phyloP scores from a whole-genome alignment of 2,113 vertebrate genomes.

The Lipophrys pholis region DNA sequence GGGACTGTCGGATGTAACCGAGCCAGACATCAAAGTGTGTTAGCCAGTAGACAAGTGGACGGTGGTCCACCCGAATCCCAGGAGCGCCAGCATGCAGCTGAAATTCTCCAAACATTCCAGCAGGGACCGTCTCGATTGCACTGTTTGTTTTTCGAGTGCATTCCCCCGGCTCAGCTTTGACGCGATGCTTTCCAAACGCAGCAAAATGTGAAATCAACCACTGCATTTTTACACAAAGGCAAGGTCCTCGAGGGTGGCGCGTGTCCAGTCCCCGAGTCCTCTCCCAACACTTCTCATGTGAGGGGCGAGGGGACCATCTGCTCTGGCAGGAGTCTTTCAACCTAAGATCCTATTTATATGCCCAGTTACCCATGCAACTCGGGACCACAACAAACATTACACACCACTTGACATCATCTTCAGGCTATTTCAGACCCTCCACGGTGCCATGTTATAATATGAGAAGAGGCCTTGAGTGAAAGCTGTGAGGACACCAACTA shows the following conservation, averaged over 20 bases:
- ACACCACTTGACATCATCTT: slow-evolving; percentile 69
- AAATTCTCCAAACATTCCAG: slow-evolving; percentile 55
- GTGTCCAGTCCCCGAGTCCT: slow-evolving; percentile 26
- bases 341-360: slow-evolving; percentile 79
- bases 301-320: slow-evolving; percentile 38
- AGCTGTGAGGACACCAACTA: slow-evolving; percentile 52
- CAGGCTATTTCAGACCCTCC: slow-evolving; percentile 70
- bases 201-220: slow-evolving; percentile 69
- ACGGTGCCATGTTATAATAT: slow-evolving; percentile 44
- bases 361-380: slow-evolving; percentile 73
- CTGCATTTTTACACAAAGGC: slow-evolving; percentile 68
- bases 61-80: slow-evolving; percentile 30
- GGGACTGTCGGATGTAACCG: slow-evolving; percentile 21
- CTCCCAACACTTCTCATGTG: slow-evolving; percentile 43
- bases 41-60: slow-evolving; percentile 24
- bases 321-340: slow-evolving; percentile 60
- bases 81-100: slow-evolving; percentile 14
- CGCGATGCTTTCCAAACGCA: slow-evolving; percentile 71
- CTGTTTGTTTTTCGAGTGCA: slow-evolving; percentile 53
- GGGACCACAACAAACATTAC: slow-evolving; percentile 76
- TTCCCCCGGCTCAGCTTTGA: slow-evolving; percentile 58
- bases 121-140: slow-evolving; percentile 40
- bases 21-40: slow-evolving; percentile 59
- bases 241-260: slow-evolving; percentile 51
- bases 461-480: slow-evolving; percentile 55